Evolutionary conservation across 2,888 invertebrate species (phyloP).

Genomic region (Miltochrista miniata): DNA sequence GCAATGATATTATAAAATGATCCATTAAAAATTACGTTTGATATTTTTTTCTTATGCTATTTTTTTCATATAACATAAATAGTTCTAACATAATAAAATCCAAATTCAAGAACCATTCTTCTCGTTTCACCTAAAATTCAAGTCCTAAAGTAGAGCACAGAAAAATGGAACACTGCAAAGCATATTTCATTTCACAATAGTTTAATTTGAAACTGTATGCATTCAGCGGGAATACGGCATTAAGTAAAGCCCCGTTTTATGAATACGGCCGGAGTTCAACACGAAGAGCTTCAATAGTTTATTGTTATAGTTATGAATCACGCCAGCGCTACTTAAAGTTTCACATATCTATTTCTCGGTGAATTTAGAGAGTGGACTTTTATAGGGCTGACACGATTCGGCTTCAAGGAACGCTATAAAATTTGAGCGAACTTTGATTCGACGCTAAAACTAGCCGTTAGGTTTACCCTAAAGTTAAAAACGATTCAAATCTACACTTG

Average conservation of each 20-base stretch:
- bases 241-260: conserved; percentile 19
- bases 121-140: conserved; percentile 5
- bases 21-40: not conserved
- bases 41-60: not conserved
- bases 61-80: too few relatives aligned
- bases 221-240: conserved; percentile 20
- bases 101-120: conserved; percentile 1
- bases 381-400: conserved; percentile 17
- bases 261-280: conserved; percentile 11
- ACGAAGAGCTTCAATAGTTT: conserved; percentile 29
- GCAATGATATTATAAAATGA: too few relatives aligned
- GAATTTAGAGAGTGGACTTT: conserved; percentile 3
- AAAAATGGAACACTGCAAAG: conserved; percentile 15
- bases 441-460: conserved; percentile 9
- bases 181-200: conserved; percentile 27
- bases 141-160: conserved; percentile 4
- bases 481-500: too few relatives aligned
- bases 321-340: conserved; percentile 28
- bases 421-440: conserved; percentile 22
- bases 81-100: too few relatives aligned
- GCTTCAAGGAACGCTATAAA: conserved; percentile 24
- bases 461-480: not conserved
- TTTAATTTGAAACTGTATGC: conserved; percentile 28
- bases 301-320: conserved; percentile 33
- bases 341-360: conserved; percentile 10